A percentile compares a stretch with the other conserved stretches of the same genome.
Conservation (phyloP, 2,888 invertebrate genomes). For the Adelognathus sp. region DNA sequence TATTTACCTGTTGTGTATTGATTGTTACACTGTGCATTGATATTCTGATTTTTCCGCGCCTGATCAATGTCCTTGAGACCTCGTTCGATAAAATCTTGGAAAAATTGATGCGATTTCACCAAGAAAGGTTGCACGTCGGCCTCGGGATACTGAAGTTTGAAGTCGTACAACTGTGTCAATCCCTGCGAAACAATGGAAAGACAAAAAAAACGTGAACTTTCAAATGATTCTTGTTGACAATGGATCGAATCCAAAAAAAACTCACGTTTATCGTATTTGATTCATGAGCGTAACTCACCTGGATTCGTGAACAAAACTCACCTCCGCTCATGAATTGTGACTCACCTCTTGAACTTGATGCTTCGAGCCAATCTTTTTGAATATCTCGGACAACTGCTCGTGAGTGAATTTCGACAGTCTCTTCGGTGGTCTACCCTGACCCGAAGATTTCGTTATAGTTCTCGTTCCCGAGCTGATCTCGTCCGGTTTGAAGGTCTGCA, state of each 20-base stretch:
- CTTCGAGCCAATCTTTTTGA: constrained; percentile 94
- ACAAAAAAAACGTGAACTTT: background rate
- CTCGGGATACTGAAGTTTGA: constrained; percentile 89
- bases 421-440: constrained; percentile 79
- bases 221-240: background rate
- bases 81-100: constrained; percentile 92
- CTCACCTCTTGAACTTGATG: constrained; percentile 87
- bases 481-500: constrained; percentile 82
- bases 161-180: constrained; percentile 90
- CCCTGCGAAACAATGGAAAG: constrained; percentile 83
- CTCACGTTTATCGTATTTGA: too few species aligned
- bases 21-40: constrained; percentile 70
- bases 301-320: constrained; percentile 1
- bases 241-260: background rate
- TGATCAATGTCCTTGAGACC: constrained; percentile 86
- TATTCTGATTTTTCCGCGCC: constrained; percentile 76
- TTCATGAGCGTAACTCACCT: background rate
- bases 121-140: constrained; percentile 92
- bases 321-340: too few species aligned
- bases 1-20: constrained; percentile 72
- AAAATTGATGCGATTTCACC: constrained; percentile 91
- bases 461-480: constrained; percentile 76
- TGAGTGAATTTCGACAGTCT: constrained; percentile 90
- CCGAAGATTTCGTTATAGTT: constrained; percentile 69
- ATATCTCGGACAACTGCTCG: constrained; percentile 93